Evolutionary conservation across 2,797 vertebrate genomes (phyloP).

Genomic region (Crenuchus spilurus): DNA sequence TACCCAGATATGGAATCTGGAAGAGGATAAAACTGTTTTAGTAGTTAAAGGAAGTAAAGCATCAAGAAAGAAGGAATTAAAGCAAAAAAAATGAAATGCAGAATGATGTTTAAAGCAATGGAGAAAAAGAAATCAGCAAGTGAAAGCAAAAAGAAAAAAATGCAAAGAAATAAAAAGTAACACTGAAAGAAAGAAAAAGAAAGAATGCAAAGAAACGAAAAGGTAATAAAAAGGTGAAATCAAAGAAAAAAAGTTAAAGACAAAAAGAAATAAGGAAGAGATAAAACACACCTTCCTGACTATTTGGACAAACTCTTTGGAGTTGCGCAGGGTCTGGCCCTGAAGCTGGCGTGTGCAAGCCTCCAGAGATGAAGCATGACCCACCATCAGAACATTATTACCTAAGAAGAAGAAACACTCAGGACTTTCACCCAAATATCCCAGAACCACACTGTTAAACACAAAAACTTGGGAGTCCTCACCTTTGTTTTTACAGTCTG

Average conservation of each 20-base stretch:
- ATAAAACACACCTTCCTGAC: conserved; percentile 88
- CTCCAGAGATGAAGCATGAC: conserved; percentile 95
- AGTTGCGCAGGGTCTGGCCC: conserved; percentile 90
- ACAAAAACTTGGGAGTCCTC: conserved; percentile 51
- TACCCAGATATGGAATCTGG: conserved; percentile 96
- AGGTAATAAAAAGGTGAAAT: not conserved
- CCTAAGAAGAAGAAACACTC: conserved; percentile 75
- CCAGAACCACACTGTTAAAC: not conserved
- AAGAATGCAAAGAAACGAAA: conserved; percentile 6
- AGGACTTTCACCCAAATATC: not conserved
- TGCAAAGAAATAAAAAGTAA: too few relatives aligned
- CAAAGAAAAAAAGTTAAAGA: not conserved
- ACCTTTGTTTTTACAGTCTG: conserved; percentile 93
- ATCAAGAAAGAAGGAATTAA: too few relatives aligned
- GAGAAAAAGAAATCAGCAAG: too few relatives aligned
- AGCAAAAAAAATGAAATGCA: too few relatives aligned
- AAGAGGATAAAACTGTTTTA: not conserved
- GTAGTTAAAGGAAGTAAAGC: too few relatives aligned
- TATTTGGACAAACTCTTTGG: conserved; percentile 98
- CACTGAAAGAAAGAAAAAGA: not conserved
- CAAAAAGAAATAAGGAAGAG: too few relatives aligned
- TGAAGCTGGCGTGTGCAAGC: conserved; percentile 96
- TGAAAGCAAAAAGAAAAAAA: too few relatives aligned
- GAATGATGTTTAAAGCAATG: too few relatives aligned
- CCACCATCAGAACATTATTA: conserved; percentile 94